Evolutionary conservation across 2,888 invertebrate genomes (phyloP).

Genomic region (Zaprionus obscuricornis): DNA sequence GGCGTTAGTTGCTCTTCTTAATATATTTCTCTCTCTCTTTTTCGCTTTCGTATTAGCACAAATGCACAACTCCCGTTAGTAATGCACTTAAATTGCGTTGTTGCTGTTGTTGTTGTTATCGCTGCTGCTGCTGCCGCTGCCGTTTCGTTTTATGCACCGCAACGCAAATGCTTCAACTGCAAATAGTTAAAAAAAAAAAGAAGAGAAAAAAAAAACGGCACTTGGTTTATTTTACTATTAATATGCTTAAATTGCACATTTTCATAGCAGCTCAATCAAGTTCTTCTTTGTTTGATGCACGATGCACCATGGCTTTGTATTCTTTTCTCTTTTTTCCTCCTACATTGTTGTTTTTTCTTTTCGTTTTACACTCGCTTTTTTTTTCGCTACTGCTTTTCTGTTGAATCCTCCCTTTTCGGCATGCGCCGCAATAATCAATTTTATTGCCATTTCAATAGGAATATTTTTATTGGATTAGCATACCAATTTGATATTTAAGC

Average conservation of each 20-base stretch:
- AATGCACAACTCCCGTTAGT: conserved; percentile 45
- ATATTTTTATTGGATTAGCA: conserved; percentile 12
- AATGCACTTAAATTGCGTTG: conserved; percentile 47
- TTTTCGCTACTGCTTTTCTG: conserved; percentile 38
- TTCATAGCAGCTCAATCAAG: conserved; percentile 20
- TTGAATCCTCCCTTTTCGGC: conserved; percentile 74
- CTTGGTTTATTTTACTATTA: conserved; percentile 13
- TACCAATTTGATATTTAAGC: conserved; percentile 14
- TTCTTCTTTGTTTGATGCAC: conserved; percentile 64
- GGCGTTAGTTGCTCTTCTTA: conserved; percentile 21
- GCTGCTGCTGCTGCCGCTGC: conserved; percentile 34
- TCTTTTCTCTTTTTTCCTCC: conserved; percentile 40
- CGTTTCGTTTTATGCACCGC: conserved; percentile 38
- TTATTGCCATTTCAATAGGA: conserved; percentile 20
- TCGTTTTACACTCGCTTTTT: conserved; percentile 19
- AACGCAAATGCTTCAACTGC: conserved; percentile 68
- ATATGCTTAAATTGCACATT: conserved; percentile 33
- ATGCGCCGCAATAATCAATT: conserved; percentile 78
- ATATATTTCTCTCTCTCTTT: conserved; percentile 5
- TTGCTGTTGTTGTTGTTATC: conserved; percentile 20
- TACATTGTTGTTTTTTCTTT: conserved; percentile 45
- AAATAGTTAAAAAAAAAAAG: conserved; percentile 23
- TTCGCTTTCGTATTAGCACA: conserved; percentile 11
- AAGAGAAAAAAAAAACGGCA: conserved; percentile 18
- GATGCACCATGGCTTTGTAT: too few relatives aligned